These are phyloP conservation scores for Polietes domitor DNA, from an alignment of 2,888 invertebrate genomes.

Conservation along the genomic window DNA sequence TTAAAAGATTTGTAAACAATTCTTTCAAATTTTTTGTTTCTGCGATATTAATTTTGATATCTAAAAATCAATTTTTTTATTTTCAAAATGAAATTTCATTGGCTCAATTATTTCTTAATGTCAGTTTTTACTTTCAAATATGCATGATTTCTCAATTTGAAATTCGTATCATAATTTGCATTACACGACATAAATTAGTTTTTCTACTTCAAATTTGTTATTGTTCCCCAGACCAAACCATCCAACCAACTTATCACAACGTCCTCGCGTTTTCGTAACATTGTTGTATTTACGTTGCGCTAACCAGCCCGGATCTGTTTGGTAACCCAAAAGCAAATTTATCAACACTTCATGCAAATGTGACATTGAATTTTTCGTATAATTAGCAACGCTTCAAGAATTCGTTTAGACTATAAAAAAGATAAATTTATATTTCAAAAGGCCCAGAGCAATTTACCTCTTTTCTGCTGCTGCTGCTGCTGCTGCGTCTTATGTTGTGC, in stretches of 20 bases:
- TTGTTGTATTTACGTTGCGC: constrained; percentile 20
- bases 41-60: too few relatives aligned
- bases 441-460: constrained; percentile 16
- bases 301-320: constrained; percentile 32
- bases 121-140: too few relatives aligned
- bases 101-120: too few relatives aligned
- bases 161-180: too few relatives aligned
- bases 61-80: too few relatives aligned
- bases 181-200: too few relatives aligned
- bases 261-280: not conserved
- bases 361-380: constrained; percentile 78
- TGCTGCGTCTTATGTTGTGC: not conserved
- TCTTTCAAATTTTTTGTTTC: too few relatives aligned
- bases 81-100: too few relatives aligned
- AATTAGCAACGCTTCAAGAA: constrained; percentile 74
- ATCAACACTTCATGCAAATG: constrained; percentile 76
- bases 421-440: constrained; percentile 5
- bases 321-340: constrained; percentile 68
- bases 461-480: not conserved
- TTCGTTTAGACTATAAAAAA: constrained; percentile 48
- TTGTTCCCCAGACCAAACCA: too few relatives aligned
- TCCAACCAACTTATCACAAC: not conserved
- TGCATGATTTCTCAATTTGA: too few relatives aligned
- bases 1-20: too few relatives aligned
- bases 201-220: too few relatives aligned